These are phyloP conservation scores for Anthonomus grandis DNA, from an alignment of 1,140 invertebrate species.

Conservation along the genomic window DNA sequence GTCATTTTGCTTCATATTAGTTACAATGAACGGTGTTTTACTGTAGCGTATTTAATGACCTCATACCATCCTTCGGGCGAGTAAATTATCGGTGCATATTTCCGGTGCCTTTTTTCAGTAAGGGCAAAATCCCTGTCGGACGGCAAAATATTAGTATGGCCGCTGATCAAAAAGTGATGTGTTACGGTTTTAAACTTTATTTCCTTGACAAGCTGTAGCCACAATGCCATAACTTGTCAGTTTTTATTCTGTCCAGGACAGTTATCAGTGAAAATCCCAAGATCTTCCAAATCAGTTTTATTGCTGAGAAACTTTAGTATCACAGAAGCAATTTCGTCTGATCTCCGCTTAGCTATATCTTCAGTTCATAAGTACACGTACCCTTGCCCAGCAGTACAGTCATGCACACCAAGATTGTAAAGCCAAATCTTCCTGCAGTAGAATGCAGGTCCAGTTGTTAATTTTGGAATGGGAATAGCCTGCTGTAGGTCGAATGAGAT, in stretches of 20 bases:
- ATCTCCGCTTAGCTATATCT: conserved; percentile 11
- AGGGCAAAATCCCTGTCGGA: not conserved
- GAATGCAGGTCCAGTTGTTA: conserved; percentile 16
- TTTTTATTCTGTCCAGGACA: conserved; percentile 31
- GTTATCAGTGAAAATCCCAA: conserved; percentile 25
- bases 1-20: conserved; percentile 1
- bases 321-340: conserved; percentile 12
- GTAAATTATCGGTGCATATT: not conserved
- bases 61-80: not conserved
- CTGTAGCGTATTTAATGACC: not conserved
- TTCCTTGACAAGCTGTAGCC: not conserved
- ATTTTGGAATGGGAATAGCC: conserved; percentile 3
- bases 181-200: conserved; percentile 1
- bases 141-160: not conserved
- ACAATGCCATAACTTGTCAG: not conserved
- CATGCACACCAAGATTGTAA: conserved; percentile 20
- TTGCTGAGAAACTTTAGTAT: conserved; percentile 11
- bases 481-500: conserved; percentile 19
- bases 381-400: conserved; percentile 9
- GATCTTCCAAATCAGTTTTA: conserved; percentile 9
- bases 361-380: conserved; percentile 20
- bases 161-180: not conserved
- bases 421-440: conserved; percentile 18
- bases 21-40: conserved; percentile 7
- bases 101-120: not conserved